Base-by-base conservation (phyloP, 2,888 invertebrate genomes). In the Ochropacha duplaris region DNA sequence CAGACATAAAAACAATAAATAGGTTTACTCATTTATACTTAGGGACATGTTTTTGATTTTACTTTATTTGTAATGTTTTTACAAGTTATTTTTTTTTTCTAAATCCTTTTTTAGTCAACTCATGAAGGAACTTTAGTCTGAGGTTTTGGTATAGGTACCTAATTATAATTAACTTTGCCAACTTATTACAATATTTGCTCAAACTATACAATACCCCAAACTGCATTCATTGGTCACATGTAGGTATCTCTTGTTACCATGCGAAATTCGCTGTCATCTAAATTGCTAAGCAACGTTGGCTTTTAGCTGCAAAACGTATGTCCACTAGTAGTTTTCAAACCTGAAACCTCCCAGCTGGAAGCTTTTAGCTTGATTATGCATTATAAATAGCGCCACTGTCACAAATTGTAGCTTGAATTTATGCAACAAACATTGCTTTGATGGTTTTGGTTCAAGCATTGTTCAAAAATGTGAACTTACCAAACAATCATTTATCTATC, bases 331-430 rank as follows among this genome's bases (percentile, higher is more conserved):
- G 62, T 61, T 64, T 59, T 51, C 63, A 58, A 64, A 64, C 64
- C 62, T 51, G 62, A 58, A 64, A 64, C 64, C 62, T 44, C 59
- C 51, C 74, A 72, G 78, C 73, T 74, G 76, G 71, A 71, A 61
- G 83, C 81, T 83, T 78, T 81, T 78, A 81, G 78, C 74, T 76
- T 76, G 74, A 78, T 80, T 74, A 73, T 82, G 68, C 78, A 77
- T 74, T 79, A 80, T 80, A 70, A 66, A 76, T 70, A 58, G 66
- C 59, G 31, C 31, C n/a, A 28, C 31, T 52, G 31, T 31, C 31
- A 52, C 52, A 52, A 22, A 52, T 52, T 31, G 31, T 31, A 34
- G 31, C 31, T 52, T 19, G 19, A 31, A 16, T 31, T 31, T 31
- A 52, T 16, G 26, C 26, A 28, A 9, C 19, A 44, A 44, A 44